Evolutionary conservation across 2,113 vertebrate species (phyloP).

Genomic region (Nicator chloris): DNA sequence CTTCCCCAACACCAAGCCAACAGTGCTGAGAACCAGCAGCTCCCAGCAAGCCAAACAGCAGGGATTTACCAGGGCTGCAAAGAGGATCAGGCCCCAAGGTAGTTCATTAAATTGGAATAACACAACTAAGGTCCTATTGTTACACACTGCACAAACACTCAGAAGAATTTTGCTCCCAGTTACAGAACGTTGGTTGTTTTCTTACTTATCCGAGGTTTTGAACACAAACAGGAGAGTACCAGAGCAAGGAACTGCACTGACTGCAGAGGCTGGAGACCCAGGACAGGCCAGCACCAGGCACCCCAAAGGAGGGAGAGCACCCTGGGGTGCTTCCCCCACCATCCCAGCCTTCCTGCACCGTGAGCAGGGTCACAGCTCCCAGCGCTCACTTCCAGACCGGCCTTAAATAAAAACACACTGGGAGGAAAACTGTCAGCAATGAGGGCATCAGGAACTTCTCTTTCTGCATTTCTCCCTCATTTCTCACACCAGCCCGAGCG

Average conservation of each 20-base stretch:
- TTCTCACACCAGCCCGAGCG: fast-evolving
- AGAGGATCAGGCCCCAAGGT: neutral
- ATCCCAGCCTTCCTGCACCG: fast-evolving
- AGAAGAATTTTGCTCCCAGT: neutral
- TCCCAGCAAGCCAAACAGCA: neutral
- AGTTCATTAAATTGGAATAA: constrained; percentile 11
- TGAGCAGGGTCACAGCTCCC: neutral
- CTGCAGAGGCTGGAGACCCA: neutral
- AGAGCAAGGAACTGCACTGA: neutral
- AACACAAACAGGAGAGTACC: neutral
- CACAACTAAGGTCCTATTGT: neutral
- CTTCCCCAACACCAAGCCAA: neutral
- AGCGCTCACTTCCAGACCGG: fast-evolving
- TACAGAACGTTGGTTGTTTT: neutral
- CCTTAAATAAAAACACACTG: neutral
- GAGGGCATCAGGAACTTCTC: neutral
- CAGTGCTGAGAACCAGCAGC: neutral
- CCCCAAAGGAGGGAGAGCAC: neutral
- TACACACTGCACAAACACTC: neutral
- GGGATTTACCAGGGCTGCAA: neutral
- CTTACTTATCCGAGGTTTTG: neutral
- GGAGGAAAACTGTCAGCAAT: fast-evolving
- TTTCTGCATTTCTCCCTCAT: neutral
- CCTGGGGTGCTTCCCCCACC: neutral
- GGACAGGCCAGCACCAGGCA: fast-evolving